Conservation (phyloP, 2,797 vertebrate genomes). For the Tinamus major region DNA sequence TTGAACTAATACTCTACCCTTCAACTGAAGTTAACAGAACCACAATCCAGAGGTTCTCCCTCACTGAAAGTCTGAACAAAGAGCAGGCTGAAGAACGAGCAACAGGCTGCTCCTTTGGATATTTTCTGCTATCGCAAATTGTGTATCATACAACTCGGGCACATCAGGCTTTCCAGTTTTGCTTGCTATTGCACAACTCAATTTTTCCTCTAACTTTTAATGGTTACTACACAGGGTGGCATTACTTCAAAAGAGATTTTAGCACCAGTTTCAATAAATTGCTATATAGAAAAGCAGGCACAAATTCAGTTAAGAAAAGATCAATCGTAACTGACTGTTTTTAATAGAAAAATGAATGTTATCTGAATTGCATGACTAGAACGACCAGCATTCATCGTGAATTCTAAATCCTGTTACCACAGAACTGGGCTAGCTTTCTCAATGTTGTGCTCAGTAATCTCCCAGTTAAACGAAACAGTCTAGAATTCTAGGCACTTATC, state of each 20-base stretch:
- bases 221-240: rapidly evolving
- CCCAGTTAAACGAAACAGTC: not conserved
- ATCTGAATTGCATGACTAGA: not conserved
- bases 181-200: not conserved
- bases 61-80: not conserved
- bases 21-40: not conserved
- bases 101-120: not conserved
- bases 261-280: not conserved
- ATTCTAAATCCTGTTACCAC: not conserved
- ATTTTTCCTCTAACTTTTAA: not conserved
- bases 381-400: rapidly evolving
- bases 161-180: not conserved
- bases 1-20: not conserved
- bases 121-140: not conserved
- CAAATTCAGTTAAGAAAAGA: not conserved
- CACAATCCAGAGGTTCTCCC: not conserved
- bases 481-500: not conserved
- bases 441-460: not conserved
- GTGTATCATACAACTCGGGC: rapidly evolving
- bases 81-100: not conserved
- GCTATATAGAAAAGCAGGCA: not conserved
- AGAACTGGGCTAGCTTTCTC: not conserved
- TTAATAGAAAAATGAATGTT: not conserved
- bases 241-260: not conserved
- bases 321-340: not conserved